These are phyloP conservation scores for Circaetus gallicus DNA, from an alignment of 2,113 vertebrate genomes.

Conservation along the genomic window DNA sequence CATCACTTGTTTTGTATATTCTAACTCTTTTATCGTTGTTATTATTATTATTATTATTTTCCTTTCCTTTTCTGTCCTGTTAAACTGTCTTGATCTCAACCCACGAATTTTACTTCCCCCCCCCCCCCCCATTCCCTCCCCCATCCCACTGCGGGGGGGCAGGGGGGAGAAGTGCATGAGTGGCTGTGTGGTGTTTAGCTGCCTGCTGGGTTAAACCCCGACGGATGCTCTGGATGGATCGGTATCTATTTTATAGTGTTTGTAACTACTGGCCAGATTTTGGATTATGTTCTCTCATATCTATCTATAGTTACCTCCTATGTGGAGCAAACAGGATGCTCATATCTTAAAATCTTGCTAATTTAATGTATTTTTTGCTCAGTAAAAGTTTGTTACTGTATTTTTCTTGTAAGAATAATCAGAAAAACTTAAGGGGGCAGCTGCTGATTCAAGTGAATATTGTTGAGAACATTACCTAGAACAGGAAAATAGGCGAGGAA, in stretches of 20 bases:
- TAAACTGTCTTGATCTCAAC: background rate
- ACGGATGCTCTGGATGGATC: background rate
- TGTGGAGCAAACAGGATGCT: background rate
- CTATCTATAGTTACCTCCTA: accelerated
- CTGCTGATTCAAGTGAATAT: background rate
- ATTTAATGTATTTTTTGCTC: background rate
- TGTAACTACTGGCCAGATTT: background rate
- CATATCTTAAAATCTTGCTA: background rate
- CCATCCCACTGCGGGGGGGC: background rate
- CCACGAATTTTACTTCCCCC: background rate
- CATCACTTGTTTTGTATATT: background rate
- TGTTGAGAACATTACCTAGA: background rate
- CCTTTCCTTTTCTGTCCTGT: background rate
- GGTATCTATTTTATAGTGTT: background rate
- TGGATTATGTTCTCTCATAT: background rate
- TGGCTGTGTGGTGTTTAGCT: background rate
- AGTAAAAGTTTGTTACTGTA: background rate
- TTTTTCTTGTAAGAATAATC: background rate
- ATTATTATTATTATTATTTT: background rate
- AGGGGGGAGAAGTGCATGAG: background rate
- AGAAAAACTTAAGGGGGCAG: background rate
- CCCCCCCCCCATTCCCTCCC: background rate
- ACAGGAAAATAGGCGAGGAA: background rate
- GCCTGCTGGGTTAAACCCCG: background rate
- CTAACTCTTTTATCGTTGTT: background rate